These are phyloP conservation scores for Caenorhabditis wallacei DNA, from an alignment of 2,888 invertebrate genomes.

Conservation along the genomic window DNA sequence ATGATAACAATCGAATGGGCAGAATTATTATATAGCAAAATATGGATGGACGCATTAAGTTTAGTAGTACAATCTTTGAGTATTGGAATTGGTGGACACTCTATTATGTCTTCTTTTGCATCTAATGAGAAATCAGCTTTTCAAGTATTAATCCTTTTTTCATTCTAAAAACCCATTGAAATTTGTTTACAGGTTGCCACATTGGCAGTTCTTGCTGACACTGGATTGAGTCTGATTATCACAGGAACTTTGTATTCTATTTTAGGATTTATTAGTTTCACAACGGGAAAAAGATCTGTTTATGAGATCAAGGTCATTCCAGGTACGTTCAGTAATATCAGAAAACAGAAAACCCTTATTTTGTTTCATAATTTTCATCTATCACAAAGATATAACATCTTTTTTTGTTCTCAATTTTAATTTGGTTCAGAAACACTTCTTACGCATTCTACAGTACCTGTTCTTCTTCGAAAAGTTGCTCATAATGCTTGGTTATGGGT, in stretches of 20 bases:
- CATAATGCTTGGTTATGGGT: conserved; percentile 36
- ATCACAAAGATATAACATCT: too few relatives aligned
- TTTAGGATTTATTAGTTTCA: conserved; percentile 18
- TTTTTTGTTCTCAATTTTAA: background rate
- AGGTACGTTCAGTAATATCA: background rate
- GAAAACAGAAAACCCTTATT: too few relatives aligned
- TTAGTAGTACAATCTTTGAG: conserved; percentile 15
- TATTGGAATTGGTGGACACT: conserved; percentile 31
- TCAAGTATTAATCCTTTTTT: background rate
- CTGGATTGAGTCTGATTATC: conserved; percentile 11
- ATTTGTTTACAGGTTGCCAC: conserved; percentile 17
- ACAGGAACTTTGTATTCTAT: conserved; percentile 22
- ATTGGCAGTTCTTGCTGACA: conserved; percentile 17
- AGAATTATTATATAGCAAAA: conserved; percentile 9
- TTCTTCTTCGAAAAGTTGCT: conserved; percentile 30
- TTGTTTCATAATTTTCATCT: too few relatives aligned
- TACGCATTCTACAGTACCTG: conserved; percentile 14
- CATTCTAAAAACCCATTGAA: background rate
- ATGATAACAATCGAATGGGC: conserved; percentile 30
- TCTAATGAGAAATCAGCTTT: background rate
- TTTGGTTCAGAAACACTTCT: conserved; percentile 8
- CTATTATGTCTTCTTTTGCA: conserved; percentile 24
- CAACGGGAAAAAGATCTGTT: background rate
- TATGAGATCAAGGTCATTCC: conserved; percentile 16
- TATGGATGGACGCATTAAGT: conserved; percentile 33